Conservation (phyloP, 2,797 vertebrate genomes). For the Diceros bicornis region DNA sequence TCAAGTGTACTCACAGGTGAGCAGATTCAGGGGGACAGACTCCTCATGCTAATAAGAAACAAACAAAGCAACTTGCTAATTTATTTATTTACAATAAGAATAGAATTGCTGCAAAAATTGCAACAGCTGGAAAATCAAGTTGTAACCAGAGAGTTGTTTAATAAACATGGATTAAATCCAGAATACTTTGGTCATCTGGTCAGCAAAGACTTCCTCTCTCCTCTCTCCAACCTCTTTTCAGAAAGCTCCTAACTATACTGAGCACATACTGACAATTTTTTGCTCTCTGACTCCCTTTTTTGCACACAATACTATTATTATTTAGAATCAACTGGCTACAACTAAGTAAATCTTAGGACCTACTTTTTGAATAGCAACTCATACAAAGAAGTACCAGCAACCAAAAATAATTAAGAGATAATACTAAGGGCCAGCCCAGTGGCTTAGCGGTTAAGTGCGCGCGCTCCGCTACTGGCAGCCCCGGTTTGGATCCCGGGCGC, state of each 20-base stretch:
- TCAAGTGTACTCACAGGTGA: conserved; percentile 6
- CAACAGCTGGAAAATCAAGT: not conserved
- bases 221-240: not conserved
- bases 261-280: not conserved
- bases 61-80: not conserved
- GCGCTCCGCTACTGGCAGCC: too few relatives aligned
- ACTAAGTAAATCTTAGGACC: not conserved
- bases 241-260: not conserved
- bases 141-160: not conserved
- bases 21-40: not conserved
- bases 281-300: not conserved
- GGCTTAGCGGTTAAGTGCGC: too few relatives aligned
- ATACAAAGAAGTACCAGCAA: not conserved
- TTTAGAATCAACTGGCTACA: not conserved
- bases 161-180: conserved; percentile 37
- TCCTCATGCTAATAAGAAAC: not conserved
- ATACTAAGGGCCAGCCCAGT: not conserved
- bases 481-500: too few relatives aligned
- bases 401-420: not conserved
- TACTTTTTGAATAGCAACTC: not conserved
- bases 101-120: conserved; percentile 18
- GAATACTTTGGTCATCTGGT: not conserved
- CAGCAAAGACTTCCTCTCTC: not conserved
- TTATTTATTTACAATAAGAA: conserved; percentile 26
- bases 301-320: not conserved